Percentiles rank a stretch among this genome's conserved stretches.
These are phyloP conservation scores for Acridotheres tristis DNA, from an alignment of 2,797 vertebrate species.

Conservation along the genomic window DNA sequence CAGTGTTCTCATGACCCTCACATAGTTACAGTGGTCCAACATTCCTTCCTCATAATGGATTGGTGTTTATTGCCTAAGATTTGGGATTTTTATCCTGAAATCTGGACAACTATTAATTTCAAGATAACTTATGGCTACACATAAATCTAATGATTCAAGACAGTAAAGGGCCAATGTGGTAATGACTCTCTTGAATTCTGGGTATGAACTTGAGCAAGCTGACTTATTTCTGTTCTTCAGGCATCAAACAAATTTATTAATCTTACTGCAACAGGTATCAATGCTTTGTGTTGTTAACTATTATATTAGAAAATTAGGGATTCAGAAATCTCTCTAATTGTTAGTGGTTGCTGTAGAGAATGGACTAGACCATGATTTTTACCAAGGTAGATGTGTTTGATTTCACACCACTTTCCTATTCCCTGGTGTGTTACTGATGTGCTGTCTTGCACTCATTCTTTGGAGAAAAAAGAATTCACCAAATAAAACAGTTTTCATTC, in stretches of 20 bases:
- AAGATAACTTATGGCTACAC: background rate
- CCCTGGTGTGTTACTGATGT: background rate
- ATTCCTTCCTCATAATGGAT: background rate
- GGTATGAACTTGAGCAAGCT: background rate
- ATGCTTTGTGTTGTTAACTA: background rate
- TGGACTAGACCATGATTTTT: background rate
- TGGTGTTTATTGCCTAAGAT: background rate
- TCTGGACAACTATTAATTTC: background rate
- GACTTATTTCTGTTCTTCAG: background rate
- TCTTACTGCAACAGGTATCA: background rate
- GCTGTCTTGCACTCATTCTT: background rate
- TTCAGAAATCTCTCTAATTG: background rate
- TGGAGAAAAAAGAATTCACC: background rate
- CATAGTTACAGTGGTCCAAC: background rate
- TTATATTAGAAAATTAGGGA: background rate
- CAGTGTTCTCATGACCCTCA: background rate
- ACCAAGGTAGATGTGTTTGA: background rate
- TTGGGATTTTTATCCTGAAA: background rate
- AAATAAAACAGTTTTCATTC: background rate
- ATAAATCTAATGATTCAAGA: background rate
- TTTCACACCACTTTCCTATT: background rate
- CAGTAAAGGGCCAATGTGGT: background rate
- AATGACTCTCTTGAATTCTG: background rate
- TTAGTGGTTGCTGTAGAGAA: background rate
- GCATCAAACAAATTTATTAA: background rate